Evolutionary conservation across 2,113 vertebrate genomes (phyloP), one percentile per base, ranked within the genome.

Genomic region (Scatophagus argus): DNA sequence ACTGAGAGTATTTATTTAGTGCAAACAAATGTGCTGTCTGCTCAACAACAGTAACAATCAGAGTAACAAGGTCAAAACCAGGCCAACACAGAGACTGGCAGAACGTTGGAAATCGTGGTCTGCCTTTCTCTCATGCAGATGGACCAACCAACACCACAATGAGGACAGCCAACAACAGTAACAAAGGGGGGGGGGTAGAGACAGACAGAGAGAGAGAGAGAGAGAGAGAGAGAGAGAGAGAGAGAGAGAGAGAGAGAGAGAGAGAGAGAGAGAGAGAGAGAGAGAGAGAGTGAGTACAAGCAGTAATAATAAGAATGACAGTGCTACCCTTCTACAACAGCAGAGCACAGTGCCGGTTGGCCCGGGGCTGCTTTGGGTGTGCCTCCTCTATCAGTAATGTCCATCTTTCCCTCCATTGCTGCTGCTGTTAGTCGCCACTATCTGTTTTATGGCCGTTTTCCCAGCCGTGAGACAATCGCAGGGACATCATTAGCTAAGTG

Each of bases 401-500:
- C 78, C 78, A 85, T 93, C 88, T 87, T 59, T 73, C 43, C 74
- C 71, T 52, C 34, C 6, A n/a, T n/a, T n/a, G 67, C 46, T 11
- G 43, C 58, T 60, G 21, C 70, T 5, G n/a, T 49, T 58, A 59
- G 63, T 47, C 4, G 6, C 68, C 23, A 12, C 73, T 69, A 60
- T 73, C 64, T 34, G 66, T 77, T 89, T 89, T 86, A 91, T 87
- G 83, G 83, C 79, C 56, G 3, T 77, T 86, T 85, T 89, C 89
- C 83, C 58, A 74, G 78, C 86, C 39, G 46, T 82, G 83, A 79
- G 58, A 90, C 77, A 84, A 88, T 63, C 72, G 83, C 66, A 63
- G 80, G 86, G 86, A 87, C 90, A 86, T 93, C 87, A 93, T 93
- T 93, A 94, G 93, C 91, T 93, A 94, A 94, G 90, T 94, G 94